Conservation (phyloP, 2,888 invertebrate genomes). For the Agrotis clavis region DNA sequence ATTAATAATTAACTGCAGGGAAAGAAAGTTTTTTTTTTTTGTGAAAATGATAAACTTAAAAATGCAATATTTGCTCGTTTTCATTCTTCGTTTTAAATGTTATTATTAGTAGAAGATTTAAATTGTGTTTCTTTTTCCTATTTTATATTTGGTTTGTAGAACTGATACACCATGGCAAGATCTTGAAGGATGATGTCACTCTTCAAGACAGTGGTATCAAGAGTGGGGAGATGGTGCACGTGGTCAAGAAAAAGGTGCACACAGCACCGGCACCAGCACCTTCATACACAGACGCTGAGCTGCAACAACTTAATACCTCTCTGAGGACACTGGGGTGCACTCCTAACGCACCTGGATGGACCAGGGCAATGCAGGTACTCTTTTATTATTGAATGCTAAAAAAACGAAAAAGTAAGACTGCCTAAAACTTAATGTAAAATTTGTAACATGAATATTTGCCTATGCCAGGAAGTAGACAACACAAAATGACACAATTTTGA, state of each 20-base stretch:
- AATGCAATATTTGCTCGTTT: too few relatives aligned
- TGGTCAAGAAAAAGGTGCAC: conserved; percentile 87
- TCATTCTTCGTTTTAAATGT: too few relatives aligned
- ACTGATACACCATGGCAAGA: conserved; percentile 93
- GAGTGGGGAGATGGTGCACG: conserved; percentile 91
- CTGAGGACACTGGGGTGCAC: conserved; percentile 92
- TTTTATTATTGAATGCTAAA: conserved; percentile 1
- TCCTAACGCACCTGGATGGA: conserved; percentile 92
- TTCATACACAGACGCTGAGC: conserved; percentile 90
- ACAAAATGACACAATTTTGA: too few relatives aligned
- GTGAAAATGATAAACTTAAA: too few relatives aligned
- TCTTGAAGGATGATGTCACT: conserved; percentile 91
- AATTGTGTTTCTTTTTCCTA: neutral
- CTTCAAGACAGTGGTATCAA: conserved; percentile 92
- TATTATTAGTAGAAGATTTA: neutral
- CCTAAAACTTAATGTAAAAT: too few relatives aligned
- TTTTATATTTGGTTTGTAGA: conserved; percentile 45
- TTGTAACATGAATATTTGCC: too few relatives aligned
- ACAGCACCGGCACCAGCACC: conserved; percentile 80
- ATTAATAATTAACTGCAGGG: too few relatives aligned
- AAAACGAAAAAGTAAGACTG: too few relatives aligned
- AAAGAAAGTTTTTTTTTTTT: too few relatives aligned
- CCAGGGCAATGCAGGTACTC: conserved; percentile 92
- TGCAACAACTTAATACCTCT: conserved; percentile 92
- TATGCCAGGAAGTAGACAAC: too few relatives aligned